Base-by-base conservation (phyloP, 2,888 invertebrate genomes). In the Drosophila macrothrix region DNA sequence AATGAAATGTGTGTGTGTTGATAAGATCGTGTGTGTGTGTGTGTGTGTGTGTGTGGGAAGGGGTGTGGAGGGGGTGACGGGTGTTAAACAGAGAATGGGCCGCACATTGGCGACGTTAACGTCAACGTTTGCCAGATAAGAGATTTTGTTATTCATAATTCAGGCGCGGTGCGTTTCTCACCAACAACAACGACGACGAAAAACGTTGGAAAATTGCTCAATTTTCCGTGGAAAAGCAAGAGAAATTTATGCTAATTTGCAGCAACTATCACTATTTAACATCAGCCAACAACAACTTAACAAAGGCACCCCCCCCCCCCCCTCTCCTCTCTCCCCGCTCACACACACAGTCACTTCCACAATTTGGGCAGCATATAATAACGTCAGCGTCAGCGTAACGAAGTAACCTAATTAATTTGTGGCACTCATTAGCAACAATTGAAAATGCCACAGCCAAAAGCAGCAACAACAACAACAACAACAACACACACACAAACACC, bases 391-490 rank as follows among this genome's bases (percentile, higher is more conserved):
- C 84, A 84, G 90, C 90, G 78, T 82, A 82, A 82, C 90, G 84
- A 87, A 87, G 84, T 90, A 87, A 87, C 90, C 90, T 87, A 87
- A 87, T 87, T 87, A 87, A 87, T 90, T 90, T 90, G 87, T 89
- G 90, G 87, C 90, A 84, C 90, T 87, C 87, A 87, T 87, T 87
- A 87, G 87, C 80, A 90, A 87, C 87, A 87, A 87, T 87, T 87
- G 89, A 87, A 90, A 90, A 87, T 77, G 90, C 88, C 88, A 77
- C 62, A 82, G 41, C 67, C 81, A 59, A 70, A 58, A 75, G 56
- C 66, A 67, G 58, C 55, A 64, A 39, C 67, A 65, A 50, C 55
- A 22, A 43, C n/a, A 66, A 61, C 54, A 66, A 3, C 19, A 39
- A 19, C 19, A n/a, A 39, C 19, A 39, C 9, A 19, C 9, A 12